These are phyloP conservation scores for Heptranchias perlo DNA, from an alignment of 2,113 vertebrate species.

Conservation along the genomic window DNA sequence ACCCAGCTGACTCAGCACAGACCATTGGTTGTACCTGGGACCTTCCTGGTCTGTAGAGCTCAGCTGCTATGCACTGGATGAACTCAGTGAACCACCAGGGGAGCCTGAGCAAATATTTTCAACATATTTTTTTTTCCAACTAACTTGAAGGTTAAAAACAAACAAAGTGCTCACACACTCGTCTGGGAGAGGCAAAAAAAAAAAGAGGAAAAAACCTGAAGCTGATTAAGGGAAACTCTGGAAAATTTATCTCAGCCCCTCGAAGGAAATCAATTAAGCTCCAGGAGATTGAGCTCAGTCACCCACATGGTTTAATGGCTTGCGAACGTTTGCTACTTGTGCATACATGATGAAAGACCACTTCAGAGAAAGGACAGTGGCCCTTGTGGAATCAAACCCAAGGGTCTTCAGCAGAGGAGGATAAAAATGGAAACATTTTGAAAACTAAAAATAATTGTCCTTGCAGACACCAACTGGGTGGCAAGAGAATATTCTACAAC, in stretches of 20 bases:
- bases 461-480: neutral
- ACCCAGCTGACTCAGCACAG: neutral
- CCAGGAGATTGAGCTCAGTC: neutral
- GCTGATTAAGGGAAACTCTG: neutral
- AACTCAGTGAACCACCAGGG: neutral
- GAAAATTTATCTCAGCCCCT: neutral
- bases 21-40: neutral
- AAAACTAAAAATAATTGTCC: neutral
- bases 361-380: neutral
- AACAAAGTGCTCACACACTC: neutral
- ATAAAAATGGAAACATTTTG: neutral
- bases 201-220: neutral
- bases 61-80: neutral
- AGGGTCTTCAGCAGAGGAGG: neutral
- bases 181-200: neutral
- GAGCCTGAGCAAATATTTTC: neutral
- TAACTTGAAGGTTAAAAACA: neutral
- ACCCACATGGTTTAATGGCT: neutral
- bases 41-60: neutral
- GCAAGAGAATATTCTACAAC: neutral
- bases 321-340: neutral
- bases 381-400: neutral
- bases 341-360: neutral
- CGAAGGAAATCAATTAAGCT: neutral
- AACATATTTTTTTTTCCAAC: neutral